Evolutionary conservation across 2,888 invertebrate species (phyloP), one percentile per base, ranked within the genome.

Genomic region (Nipponacmea schrenckii): DNA sequence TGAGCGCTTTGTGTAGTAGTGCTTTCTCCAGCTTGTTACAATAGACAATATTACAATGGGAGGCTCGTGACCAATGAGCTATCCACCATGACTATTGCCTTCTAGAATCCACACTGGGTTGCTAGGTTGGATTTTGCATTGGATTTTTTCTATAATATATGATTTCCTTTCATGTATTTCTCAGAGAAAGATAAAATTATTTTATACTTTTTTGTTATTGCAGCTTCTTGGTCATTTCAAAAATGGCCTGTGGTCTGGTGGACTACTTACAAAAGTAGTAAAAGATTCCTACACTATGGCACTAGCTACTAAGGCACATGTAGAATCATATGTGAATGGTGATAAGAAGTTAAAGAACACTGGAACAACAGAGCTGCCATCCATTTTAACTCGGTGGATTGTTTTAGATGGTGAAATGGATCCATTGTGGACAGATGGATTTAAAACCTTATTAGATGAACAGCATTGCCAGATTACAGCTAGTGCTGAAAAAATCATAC

Each of bases 321-420:
- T 82, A 17, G 77, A 78, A 15, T 79, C 73, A 14, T 77, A 78
- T 64, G 70, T 65, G 26, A 76, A 74, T 65, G 78, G 78, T 27
- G 82, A 84, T 44, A 84, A 81, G 69, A 79, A 80, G 69, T 80
- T 80, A 62, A 77, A 74, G 24, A 81, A 81, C 50, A 68, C 72
- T 20, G 81, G 81, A n/a, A 69, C 79, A 12, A 56, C 72, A 14
- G 85, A 86, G 48, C 64, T 81, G n/a, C 83, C 84, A 0, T 84
- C 84, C 10, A 71, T 82, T 5, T 71, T 86, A 27, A 74, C 83
- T 15, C 79, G 83, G 48, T 87, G 87, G 88, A 74, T 88, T 24
- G 80, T 88, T 1, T 71, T 88, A 70, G 88, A 88, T 74, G 88
- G 88, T 1, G 79, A 81, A 44, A 75, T 88, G 31, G 80, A 84